Evolutionary conservation across 2,797 vertebrate species (phyloP).

Genomic region (Clarias platycephalus): DNA sequence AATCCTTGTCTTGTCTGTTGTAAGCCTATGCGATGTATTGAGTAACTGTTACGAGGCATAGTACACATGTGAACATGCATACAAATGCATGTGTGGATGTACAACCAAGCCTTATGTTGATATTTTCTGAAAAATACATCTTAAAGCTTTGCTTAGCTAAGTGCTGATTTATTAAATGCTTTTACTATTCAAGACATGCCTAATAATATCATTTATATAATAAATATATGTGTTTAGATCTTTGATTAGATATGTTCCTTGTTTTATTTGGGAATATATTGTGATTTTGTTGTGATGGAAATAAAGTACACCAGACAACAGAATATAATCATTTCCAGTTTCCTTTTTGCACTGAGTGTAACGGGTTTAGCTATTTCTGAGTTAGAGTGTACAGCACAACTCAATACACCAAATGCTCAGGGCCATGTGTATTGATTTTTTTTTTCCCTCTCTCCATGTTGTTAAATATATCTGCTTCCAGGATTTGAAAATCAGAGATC

Average conservation of each 20-base stretch:
- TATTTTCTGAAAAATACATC: conserved; percentile 18
- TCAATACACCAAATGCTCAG: conserved; percentile 38
- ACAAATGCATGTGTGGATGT: conserved; percentile 35
- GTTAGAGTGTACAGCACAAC: conserved; percentile 36
- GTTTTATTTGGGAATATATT: conserved; percentile 42
- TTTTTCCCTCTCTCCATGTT: conserved; percentile 39
- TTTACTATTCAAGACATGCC: conserved; percentile 25
- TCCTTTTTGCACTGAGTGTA: conserved; percentile 14
- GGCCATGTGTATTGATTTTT: conserved; percentile 55
- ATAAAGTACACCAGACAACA: conserved; percentile 43
- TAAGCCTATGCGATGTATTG: conserved; percentile 26
- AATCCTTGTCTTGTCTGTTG: conserved; percentile 28
- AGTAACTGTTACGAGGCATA: conserved; percentile 29
- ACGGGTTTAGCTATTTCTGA: conserved; percentile 25
- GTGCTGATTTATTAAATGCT: conserved; percentile 29
- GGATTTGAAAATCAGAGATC: conserved; percentile 38
- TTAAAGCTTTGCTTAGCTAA: conserved; percentile 33
- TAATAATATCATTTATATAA: conserved; percentile 24
- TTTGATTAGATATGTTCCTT: conserved; percentile 24
- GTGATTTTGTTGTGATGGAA: conserved; percentile 37
- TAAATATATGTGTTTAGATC: conserved; percentile 11
- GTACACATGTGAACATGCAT: conserved; percentile 33
- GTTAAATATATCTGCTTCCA: conserved; percentile 52
- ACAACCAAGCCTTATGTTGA: conserved; percentile 53
- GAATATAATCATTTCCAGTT: conserved; percentile 20